Evolutionary conservation across 1,140 invertebrate species (phyloP).

Genomic region (Megalopta genalis): DNA sequence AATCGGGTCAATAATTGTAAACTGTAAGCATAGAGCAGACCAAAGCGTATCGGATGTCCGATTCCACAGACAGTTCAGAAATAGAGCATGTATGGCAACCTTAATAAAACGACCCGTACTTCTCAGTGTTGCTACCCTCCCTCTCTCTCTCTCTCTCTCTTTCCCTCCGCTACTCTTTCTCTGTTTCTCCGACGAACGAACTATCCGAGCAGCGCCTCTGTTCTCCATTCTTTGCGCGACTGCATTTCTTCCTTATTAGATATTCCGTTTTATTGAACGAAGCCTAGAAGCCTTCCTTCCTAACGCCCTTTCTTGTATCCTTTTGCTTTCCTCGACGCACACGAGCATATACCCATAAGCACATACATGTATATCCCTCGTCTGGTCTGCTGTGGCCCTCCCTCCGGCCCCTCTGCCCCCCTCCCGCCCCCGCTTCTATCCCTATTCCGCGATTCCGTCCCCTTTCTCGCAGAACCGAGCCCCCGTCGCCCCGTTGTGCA

Average conservation of each 20-base stretch:
- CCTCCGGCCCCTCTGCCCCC: too few species aligned
- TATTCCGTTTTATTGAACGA: constrained; percentile 78
- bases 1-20: too few species aligned
- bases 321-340: constrained; percentile 58
- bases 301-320: constrained; percentile 57
- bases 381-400: constrained; percentile 18
- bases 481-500: too few species aligned
- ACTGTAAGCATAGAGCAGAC: too few species aligned
- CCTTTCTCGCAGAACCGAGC: constrained; percentile 1
- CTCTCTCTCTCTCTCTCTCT: not conserved
- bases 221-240: constrained; percentile 70
- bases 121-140: constrained; percentile 6
- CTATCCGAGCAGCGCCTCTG: constrained; percentile 47
- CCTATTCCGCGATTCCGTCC: constrained; percentile 2
- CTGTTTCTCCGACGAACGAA: constrained; percentile 50
- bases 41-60: not conserved
- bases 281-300: constrained; percentile 67
- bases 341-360: constrained; percentile 41
- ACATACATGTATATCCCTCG: constrained; percentile 8
- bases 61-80: not conserved
- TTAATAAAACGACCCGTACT: constrained; percentile 39
- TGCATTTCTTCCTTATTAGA: constrained; percentile 77
- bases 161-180: not conserved
- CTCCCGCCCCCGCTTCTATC: constrained; percentile 58
- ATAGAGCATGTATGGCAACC: constrained; percentile 15